Percentiles rank a stretch among this genome's conserved stretches.
Conservation (phyloP, 2,797 vertebrate species). For the Takifugu rubripes region DNA sequence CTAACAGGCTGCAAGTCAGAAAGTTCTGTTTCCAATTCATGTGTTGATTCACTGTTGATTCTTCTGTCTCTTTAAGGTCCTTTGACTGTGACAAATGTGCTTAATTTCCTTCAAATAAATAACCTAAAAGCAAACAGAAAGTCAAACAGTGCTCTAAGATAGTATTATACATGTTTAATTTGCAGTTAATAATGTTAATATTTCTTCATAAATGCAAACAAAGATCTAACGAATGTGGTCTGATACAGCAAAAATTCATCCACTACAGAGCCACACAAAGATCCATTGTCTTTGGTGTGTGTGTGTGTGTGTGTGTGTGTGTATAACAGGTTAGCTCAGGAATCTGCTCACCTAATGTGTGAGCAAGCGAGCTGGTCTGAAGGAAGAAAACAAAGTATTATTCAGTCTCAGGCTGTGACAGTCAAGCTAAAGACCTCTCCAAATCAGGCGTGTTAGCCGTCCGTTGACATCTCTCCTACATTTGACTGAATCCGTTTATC, state of each 20-base stretch:
- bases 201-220: constrained; percentile 38
- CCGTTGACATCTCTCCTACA: too few relatives aligned
- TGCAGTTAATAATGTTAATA: constrained; percentile 33
- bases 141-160: constrained; percentile 44
- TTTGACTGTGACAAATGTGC: background rate
- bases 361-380: constrained; percentile 28
- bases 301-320: background rate
- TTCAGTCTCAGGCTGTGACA: background rate
- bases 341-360: constrained; percentile 41
- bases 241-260: constrained; percentile 2
- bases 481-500: too few relatives aligned
- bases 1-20: constrained; percentile 22
- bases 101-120: constrained; percentile 16
- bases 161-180: background rate
- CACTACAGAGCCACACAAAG: constrained; percentile 16
- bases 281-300: constrained; percentile 20
- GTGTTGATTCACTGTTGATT: background rate
- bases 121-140: constrained; percentile 36
- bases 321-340: constrained; percentile 38
- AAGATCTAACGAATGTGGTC: constrained; percentile 48
- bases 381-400: constrained; percentile 38
- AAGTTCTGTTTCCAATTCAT: background rate
- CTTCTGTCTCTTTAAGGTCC: too few relatives aligned
- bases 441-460: too few relatives aligned
- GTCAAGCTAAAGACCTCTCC: too few relatives aligned